Base-by-base conservation (phyloP, 1,140 invertebrate genomes). In the Cyphomyrmex costatus region DNA sequence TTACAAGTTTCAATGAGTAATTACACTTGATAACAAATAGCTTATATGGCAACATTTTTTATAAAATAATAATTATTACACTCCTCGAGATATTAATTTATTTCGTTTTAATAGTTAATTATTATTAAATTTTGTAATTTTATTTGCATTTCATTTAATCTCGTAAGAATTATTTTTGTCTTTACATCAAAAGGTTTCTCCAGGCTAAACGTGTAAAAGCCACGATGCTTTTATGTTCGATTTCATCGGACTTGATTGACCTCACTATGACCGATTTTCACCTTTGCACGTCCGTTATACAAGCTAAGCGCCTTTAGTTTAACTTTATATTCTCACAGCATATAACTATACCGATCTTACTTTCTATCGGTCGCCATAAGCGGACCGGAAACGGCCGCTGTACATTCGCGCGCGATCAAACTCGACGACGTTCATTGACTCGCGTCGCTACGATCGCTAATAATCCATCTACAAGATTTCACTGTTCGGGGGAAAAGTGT, bases 361-460 rank as follows among this genome's bases (percentile, higher is more conserved):
- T 82, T 82, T 82, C 79, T 82, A 82, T 73, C 79, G 66, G 6
- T 60, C 36, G 66, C 79, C 79, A 82, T 82, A 82, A 82, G 24
- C 53, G 79, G 19, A 82, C 66, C 61, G 79, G 79, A 82, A 82
- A 73, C 30, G 51, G 7, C 49, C 3, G 33, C 30, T 58, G n/a
- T n/a, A 71, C n/a, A 49, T 51, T 71, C 56, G 42, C 56, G 36
- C 49, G 12, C 82, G 58, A 63, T 78, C 71, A 77, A 36, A 61
- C n/a, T 24, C 33, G 58, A 83, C n/a, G 66, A 83, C 21, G 68
- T 46, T n/a, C 61, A 63, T 80, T 19, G 77, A 33, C 74, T 61
- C 21, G 56, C 21, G 56, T 4, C 21, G 56, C 73, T n/a, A 12
- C 24, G 74, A 19, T 16, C 36, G 8, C 36, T 42, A 79, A 79